Conservation (phyloP, 2,113 vertebrate genomes). For the Natator depressus region DNA sequence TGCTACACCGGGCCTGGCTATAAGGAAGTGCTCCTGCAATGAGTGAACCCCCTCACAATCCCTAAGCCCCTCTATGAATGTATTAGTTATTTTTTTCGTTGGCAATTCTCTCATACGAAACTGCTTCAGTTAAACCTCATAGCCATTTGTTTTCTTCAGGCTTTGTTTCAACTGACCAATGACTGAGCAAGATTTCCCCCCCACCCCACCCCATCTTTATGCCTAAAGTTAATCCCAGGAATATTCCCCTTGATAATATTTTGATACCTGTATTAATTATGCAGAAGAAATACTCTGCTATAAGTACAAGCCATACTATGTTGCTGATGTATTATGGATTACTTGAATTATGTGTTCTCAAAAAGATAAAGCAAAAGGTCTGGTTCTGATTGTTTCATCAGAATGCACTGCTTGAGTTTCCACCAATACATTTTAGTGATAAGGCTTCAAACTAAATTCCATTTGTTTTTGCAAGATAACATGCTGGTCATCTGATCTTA, state of each 20-base stretch:
- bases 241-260: not conserved
- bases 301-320: not conserved
- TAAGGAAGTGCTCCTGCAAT: not conserved
- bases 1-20: not conserved
- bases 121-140: not conserved
- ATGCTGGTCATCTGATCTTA: not conserved
- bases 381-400: not conserved
- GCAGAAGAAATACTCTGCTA: not conserved
- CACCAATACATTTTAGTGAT: constrained; percentile 22
- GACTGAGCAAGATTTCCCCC: not conserved
- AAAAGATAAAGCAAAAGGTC: not conserved
- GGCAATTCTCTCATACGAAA: not conserved
- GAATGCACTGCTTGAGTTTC: not conserved
- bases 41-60: not conserved
- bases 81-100: not conserved
- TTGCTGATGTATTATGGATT: not conserved
- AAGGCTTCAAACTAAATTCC: not conserved
- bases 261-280: not conserved
- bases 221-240: not conserved
- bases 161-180: not conserved
- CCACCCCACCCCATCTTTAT: not conserved
- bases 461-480: constrained; percentile 19
- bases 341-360: not conserved
- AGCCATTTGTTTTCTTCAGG: not conserved
- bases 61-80: not conserved